Base-by-base conservation (phyloP, 2,797 vertebrate genomes). In the Percopsis omiscomaycus region DNA sequence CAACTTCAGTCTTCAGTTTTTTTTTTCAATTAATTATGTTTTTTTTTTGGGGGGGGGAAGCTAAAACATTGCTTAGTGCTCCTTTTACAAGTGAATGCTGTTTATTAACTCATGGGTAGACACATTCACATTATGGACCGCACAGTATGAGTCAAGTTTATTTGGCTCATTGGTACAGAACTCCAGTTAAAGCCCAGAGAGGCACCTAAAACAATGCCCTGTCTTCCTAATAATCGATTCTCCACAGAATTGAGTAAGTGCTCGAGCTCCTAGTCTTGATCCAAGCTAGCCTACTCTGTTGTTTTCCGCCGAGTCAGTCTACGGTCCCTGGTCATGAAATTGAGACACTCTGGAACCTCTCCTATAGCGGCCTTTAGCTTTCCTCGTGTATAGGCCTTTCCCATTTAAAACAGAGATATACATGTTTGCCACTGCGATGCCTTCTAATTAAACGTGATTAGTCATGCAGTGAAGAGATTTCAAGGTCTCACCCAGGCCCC, bases 361-460 rank as follows among this genome's bases (percentile, higher is more conserved):
- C 37, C 22, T n/a, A 53, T 44, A 46, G 2, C 29, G 49, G 28
- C 16, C 8, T 12, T 9, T 59, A 53, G 44, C 46, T 59, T 50
- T 60, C 28, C 45, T 27, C 11, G 14, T 71, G 48, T 55, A 46
- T 54, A 15, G 30, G 45, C 72, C 49, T 27, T 67, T 46, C 69
- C 9, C 30, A 67, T 65, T 69, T 64, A 50, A 73, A 55, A 28
- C 50, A 37, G 52, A 71, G 44, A 71, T 67, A 78, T 46, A 59
- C 55, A 59, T 28, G 63, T 73, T 67, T 66, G 66, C 58, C 66
- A 54, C 71, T 59, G 67, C 59, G 62, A 72, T 73, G 69, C 65
- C 54, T 71, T 72, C 58, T 61, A 82, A 85, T 86, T 71, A 77
- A 72, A 78, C 78, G 51, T 61, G 72, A 84, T 85, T 73, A 74